Evolutionary conservation across 2,113 vertebrate species (phyloP), one percentile per base, ranked within the genome.

Genomic region (Eubucco bourcierii): DNA sequence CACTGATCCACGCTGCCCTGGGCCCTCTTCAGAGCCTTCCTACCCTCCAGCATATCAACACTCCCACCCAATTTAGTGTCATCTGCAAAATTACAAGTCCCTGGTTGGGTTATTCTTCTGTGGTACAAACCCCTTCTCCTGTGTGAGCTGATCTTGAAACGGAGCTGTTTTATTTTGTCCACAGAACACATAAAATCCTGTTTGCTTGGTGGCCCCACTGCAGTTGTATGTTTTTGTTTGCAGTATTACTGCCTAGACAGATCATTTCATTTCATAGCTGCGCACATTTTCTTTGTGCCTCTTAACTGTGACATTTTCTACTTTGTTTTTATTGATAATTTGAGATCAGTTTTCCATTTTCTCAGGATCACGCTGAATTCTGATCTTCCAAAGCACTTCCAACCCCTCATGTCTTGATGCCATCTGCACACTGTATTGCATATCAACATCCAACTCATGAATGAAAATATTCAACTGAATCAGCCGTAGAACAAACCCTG

Each of bases 261-360:
- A 84, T 37, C 55, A 47, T 81, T 88, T 81, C 0, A 16, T 88
- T 75, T 84, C 28, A 37, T 60, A 81, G 68, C 44, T 73, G n/a
- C 53, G 64, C 11, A 72, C 5, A n/a, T 79, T 92, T 87, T 87
- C 50, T 88, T 87, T 76, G 58, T 73, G 27, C 9, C 31, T 81
- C 20, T 58, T 80, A 88, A 81, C 47, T 61, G 15, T 80, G 78
- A 87, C 75, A 82, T 67, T 70, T 80, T 28, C 39, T 81, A 58
- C 15, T 88, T 88, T 56, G 47, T 75, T 92, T 94, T 80, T 88
- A 60, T 67, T 68, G 31, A 64, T 59, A 7, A 73, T 73, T 92
- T 90, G 6, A 44, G 63, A 76, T 80, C 13, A 47, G 13, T 78
- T 91, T 82, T 87, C 60, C 28, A 25, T 87, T 93, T 95, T 91